phyloP scores from a whole-genome alignment of 2,113 vertebrate species.

The Pholis gunnellus region DNA sequence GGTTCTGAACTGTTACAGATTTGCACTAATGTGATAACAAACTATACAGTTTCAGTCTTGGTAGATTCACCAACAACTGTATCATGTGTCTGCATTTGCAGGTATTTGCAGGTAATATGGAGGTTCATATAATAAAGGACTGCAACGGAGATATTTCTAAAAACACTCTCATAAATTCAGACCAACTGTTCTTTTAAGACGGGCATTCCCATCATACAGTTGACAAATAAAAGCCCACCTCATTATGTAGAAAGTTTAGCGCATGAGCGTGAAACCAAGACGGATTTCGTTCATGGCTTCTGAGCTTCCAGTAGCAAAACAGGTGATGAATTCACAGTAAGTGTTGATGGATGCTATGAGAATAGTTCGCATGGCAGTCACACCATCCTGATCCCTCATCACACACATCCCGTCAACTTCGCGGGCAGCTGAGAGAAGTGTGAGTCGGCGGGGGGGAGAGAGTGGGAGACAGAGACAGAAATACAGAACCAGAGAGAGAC shows the following conservation, averaged over 20 bases:
- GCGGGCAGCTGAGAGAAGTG: slow-evolving; percentile 62
- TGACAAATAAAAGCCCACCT: slow-evolving; percentile 17
- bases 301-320: slow-evolving; percentile 63
- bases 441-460: slow-evolving; percentile 13
- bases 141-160: background rate
- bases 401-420: slow-evolving; percentile 69
- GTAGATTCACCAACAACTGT: background rate
- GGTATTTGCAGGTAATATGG: too few species aligned
- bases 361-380: slow-evolving; percentile 73
- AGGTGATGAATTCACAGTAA: slow-evolving; percentile 67
- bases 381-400: slow-evolving; percentile 63
- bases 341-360: slow-evolving; percentile 72
- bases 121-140: background rate
- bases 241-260: slow-evolving; percentile 26
- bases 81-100: too few species aligned
- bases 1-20: background rate
- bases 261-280: slow-evolving; percentile 27
- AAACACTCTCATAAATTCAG: background rate
- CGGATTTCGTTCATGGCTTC: slow-evolving; percentile 25
- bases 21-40: background rate
- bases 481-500: slow-evolving; percentile 27
- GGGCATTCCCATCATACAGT: background rate
- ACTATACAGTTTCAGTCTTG: background rate
- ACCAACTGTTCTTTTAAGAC: background rate
- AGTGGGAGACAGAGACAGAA: slow-evolving; percentile 15